Conservation (phyloP, 2,113 vertebrate species). For the Microcebus tavaratra region DNA sequence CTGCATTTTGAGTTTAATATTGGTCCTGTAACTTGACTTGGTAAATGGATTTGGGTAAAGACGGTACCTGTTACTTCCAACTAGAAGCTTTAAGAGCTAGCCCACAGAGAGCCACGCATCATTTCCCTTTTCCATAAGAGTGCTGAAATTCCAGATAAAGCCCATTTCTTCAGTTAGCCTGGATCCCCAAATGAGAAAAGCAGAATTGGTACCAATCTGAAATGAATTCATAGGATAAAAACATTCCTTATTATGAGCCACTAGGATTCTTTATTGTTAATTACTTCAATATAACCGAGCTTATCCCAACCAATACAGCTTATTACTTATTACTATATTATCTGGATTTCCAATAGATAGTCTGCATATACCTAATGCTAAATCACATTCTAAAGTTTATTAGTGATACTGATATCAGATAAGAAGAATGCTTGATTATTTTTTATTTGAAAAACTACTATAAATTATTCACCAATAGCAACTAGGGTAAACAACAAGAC, state of each 20-base stretch:
- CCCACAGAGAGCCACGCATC: rapidly evolving
- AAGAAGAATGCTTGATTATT: not conserved
- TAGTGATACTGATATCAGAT: not conserved
- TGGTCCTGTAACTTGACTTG: not conserved
- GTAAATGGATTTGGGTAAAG: not conserved
- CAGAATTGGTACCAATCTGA: not conserved
- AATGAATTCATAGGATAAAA: not conserved
- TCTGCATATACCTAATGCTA: not conserved
- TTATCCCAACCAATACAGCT: not conserved
- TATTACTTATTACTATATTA: not conserved
- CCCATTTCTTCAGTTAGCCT: not conserved
- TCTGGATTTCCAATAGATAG: not conserved
- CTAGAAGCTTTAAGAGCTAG: not conserved
- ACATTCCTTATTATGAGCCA: not conserved
- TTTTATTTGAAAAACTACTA: not conserved
- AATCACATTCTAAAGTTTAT: not conserved
- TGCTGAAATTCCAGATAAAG: not conserved
- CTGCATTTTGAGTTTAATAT: not conserved
- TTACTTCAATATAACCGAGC: not conserved
- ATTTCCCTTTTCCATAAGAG: not conserved
- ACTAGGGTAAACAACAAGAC: not conserved
- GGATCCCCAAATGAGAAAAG: too few species aligned
- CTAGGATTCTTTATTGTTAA: not conserved
- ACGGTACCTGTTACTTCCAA: not conserved
- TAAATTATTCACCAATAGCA: not conserved